A percentile compares a stretch with the other conserved stretches of the same genome.
Conservation (phyloP, 2,113 vertebrate genomes). For the Hemiscyllium ocellatum region DNA sequence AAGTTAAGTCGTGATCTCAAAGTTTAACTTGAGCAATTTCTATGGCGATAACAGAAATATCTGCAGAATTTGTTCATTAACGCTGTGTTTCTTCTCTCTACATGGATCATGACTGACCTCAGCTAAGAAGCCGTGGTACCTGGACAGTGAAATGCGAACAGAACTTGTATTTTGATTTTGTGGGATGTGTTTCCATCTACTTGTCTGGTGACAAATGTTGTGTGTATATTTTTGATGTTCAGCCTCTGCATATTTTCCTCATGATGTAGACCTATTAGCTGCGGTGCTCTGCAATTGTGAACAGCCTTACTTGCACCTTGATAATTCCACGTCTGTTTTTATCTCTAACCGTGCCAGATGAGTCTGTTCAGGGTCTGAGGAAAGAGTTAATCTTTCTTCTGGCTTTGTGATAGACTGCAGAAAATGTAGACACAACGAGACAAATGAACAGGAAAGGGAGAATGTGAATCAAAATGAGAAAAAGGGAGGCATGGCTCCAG, state of each 20-base stretch:
- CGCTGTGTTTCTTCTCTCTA: not conserved
- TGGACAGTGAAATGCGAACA: not conserved
- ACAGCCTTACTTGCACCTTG: not conserved
- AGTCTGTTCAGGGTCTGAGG: not conserved
- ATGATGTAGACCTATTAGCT: not conserved
- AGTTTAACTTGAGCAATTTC: not conserved
- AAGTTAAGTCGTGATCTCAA: no score
- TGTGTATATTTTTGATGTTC: not conserved
- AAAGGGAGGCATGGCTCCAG: not conserved
- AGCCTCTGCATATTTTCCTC: not conserved
- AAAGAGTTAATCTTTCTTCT: not conserved
- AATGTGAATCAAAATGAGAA: slow-evolving; percentile 18
- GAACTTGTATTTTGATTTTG: not conserved
- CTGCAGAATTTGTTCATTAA: not conserved
- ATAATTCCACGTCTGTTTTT: not conserved
- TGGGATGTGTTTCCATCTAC: not conserved
- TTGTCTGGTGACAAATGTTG: not conserved
- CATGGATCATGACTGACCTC: not conserved
- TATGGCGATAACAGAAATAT: not conserved
- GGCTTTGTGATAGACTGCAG: not conserved
- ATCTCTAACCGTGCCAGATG: not conserved
- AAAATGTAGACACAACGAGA: not conserved
- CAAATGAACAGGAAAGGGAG: not conserved
- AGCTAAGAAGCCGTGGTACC: not conserved
- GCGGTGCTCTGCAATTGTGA: not conserved